phyloP scores from a whole-genome alignment of 1,140 invertebrate genomes.

The Euschistus heros region DNA sequence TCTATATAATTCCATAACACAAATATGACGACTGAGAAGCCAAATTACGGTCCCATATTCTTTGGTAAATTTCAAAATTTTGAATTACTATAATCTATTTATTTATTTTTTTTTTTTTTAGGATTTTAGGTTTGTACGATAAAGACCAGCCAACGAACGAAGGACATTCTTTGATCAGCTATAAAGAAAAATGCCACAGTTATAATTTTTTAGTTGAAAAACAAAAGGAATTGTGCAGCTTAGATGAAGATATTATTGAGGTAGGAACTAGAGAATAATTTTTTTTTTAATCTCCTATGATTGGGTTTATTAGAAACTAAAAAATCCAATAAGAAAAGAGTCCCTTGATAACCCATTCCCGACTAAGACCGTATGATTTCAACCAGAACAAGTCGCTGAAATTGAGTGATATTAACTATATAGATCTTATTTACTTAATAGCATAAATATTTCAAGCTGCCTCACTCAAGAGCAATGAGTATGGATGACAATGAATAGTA shows the following conservation, averaged over 20 bases:
- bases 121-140: constrained; percentile 8
- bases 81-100: no score
- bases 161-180: not conserved
- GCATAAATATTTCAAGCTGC: no score
- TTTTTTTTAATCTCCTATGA: not conserved
- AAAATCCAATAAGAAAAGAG: not conserved
- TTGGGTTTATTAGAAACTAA: not conserved
- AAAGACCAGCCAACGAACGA: not conserved
- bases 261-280: constrained; percentile 25
- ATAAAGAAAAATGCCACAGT: constrained; percentile 44
- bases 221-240: constrained; percentile 46
- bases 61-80: no score
- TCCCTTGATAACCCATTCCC: not conserved
- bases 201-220: constrained; percentile 43
- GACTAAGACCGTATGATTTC: not conserved
- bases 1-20: no score
- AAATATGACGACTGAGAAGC: no score
- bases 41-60: no score
- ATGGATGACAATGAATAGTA: no score
- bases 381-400: not conserved
- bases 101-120: constrained; percentile 8
- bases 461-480: no score
- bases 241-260: constrained; percentile 41
- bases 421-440: no score
- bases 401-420: not conserved